A percentile compares a stretch with the other conserved stretches of the same genome.
Evolutionary conservation across 2,888 invertebrate species (phyloP).

Genomic region (Micropterix aruncella): DNA sequence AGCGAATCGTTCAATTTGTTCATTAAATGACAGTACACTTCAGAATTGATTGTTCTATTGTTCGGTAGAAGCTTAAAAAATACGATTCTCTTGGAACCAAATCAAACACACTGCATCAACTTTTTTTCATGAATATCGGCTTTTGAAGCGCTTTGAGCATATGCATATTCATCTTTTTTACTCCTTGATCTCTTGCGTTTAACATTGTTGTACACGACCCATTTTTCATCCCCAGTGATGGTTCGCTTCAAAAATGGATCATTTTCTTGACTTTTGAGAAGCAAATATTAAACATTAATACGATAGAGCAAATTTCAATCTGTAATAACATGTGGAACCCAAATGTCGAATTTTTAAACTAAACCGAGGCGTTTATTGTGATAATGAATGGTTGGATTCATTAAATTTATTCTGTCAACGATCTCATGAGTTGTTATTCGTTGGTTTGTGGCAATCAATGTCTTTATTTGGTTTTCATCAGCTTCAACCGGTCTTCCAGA

Average conservation of each 20-base stretch:
- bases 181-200: background rate
- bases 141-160: constrained; percentile 6
- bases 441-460: constrained; percentile 10
- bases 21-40: constrained; percentile 6
- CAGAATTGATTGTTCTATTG: too few relatives aligned
- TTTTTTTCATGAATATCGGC: constrained; percentile 6
- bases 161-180: background rate
- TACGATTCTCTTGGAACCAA: constrained; percentile 6
- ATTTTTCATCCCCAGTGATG: too few relatives aligned
- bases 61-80: constrained; percentile 6
- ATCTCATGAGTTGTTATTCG: constrained; percentile 10
- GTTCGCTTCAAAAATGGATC: too few relatives aligned
- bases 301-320: constrained; percentile 8
- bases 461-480: constrained; percentile 7
- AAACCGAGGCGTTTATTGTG: constrained; percentile 10
- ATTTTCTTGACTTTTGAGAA: background rate
- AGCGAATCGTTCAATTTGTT: constrained; percentile 5
- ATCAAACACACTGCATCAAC: constrained; percentile 7
- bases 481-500: constrained; percentile 9
- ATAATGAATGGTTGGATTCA: constrained; percentile 10
- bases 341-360: constrained; percentile 10
- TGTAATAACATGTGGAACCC: constrained; percentile 10
- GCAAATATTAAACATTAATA: background rate
- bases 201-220: too few relatives aligned
- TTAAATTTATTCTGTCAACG: constrained; percentile 11